phyloP scores from a whole-genome alignment of 2,113 vertebrate genomes.

The Suricata suricatta region DNA sequence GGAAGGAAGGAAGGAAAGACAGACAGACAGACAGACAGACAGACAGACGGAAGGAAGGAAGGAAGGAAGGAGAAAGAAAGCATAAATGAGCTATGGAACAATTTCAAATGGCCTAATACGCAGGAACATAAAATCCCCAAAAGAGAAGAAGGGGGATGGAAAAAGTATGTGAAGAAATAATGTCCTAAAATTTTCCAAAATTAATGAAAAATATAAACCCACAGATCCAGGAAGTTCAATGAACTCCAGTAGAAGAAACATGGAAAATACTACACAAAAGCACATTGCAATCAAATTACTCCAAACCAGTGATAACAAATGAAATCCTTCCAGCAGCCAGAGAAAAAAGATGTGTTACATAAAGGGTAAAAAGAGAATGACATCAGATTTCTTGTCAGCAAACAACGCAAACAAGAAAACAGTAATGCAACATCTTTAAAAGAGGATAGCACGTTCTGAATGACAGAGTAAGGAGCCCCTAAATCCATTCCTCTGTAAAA shows the following conservation, averaged over 20 bases:
- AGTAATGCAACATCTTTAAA: background rate
- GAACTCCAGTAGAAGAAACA: background rate
- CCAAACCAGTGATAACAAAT: background rate
- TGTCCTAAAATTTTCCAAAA: background rate
- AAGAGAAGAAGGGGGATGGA: background rate
- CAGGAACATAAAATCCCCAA: background rate
- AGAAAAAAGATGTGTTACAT: background rate
- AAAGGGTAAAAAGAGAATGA: background rate
- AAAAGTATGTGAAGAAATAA: background rate
- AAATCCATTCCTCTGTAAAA: background rate
- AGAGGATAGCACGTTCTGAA: background rate
- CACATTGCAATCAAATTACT: background rate
- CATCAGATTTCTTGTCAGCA: background rate
- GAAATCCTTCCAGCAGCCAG: background rate
- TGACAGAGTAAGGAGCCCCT: background rate
- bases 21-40: too few species aligned
- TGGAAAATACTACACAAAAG: background rate
- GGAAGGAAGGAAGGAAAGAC: too few species aligned
- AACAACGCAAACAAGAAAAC: background rate
- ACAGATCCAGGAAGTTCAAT: background rate
- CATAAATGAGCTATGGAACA: background rate
- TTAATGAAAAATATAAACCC: background rate
- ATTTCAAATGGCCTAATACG: background rate
- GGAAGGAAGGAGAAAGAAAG: background rate
- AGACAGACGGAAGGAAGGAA: too few species aligned